Conservation (phyloP, 2,797 vertebrate genomes). For the Hozukius guyotensis region DNA sequence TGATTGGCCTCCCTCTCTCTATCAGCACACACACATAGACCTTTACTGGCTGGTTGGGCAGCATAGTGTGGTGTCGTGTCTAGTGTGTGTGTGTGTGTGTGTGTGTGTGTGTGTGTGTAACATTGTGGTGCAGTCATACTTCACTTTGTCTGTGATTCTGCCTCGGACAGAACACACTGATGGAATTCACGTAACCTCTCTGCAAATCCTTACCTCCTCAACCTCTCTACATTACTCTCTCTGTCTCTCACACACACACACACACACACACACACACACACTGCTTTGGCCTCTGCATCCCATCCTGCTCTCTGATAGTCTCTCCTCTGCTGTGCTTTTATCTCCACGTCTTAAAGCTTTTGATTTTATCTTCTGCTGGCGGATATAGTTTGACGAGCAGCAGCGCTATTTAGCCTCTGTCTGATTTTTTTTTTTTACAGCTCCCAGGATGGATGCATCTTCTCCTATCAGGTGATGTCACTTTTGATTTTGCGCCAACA, state of each 20-base stretch:
- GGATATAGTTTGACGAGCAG: constrained; percentile 12
- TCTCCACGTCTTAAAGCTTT: constrained; percentile 23
- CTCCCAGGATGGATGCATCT: constrained; percentile 29
- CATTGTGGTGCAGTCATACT: constrained; percentile 11
- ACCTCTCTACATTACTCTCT: constrained; percentile 2
- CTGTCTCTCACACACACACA: background rate
- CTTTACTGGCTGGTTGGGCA: constrained; percentile 37
- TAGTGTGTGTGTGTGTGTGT: background rate
- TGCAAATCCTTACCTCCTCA: constrained; percentile 6
- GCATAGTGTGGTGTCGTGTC: background rate
- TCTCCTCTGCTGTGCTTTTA: constrained; percentile 23
- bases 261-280: background rate
- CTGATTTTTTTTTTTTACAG: constrained; percentile 12
- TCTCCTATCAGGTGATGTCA: constrained; percentile 61
- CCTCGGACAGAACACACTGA: constrained; percentile 29
- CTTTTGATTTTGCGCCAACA: constrained; percentile 68
- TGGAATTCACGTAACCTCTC: constrained; percentile 59
- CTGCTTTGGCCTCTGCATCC: background rate
- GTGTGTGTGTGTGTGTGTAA: background rate
- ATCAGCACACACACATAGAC: background rate
- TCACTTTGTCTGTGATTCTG: constrained; percentile 26
- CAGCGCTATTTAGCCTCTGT: constrained; percentile 27
- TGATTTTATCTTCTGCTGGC: constrained; percentile 18
- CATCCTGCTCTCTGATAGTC: constrained; percentile 4
- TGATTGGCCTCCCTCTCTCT: background rate